phyloP scores from a whole-genome alignment of 2,888 invertebrate species.

The Cristatella mucedo region DNA sequence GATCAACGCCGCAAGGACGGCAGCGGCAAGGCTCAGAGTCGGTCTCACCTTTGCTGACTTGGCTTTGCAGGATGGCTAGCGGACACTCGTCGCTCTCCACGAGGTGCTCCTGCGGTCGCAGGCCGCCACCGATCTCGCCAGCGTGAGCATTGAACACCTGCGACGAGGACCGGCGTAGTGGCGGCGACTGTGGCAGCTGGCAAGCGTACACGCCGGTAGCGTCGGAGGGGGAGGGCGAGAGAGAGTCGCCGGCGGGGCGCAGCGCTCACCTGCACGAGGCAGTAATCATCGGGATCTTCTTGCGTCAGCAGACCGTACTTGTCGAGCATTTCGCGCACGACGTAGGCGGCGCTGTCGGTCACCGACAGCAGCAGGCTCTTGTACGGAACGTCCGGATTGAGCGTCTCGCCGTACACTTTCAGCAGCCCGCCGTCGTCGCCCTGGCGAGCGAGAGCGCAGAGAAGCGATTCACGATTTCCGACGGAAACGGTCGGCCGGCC shows the following conservation, averaged over 20 bases:
- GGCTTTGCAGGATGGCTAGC: constrained; percentile 52
- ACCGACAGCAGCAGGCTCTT: constrained; percentile 87
- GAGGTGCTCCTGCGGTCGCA: constrained; percentile 56
- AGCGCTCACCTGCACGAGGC: constrained; percentile 73
- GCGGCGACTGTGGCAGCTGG: too few relatives aligned
- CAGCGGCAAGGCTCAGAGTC: too few relatives aligned
- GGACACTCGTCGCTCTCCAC: constrained; percentile 95
- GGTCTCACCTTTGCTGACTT: constrained; percentile 5
- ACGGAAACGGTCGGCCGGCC: too few relatives aligned
- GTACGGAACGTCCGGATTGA: constrained; percentile 91
- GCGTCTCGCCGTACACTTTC: constrained; percentile 81
- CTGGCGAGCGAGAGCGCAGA: too few relatives aligned
- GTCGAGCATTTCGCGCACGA: constrained; percentile 85
- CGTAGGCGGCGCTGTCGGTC: constrained; percentile 74
- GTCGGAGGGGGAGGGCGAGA: too few relatives aligned
- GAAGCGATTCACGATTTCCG: too few relatives aligned
- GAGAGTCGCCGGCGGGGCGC: constrained; percentile 8
- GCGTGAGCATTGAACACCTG: constrained; percentile 8
- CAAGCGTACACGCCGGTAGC: too few relatives aligned
- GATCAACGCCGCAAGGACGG: too few relatives aligned
- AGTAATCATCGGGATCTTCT: constrained; percentile 75
- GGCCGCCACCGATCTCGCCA: constrained; percentile 16
- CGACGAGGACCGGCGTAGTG: too few relatives aligned
- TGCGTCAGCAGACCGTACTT: constrained; percentile 77
- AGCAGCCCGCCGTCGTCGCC: constrained; percentile 38